Evolutionary conservation across 2,113 vertebrate species (phyloP).

Genomic region (Pachycephala philippinensis): DNA sequence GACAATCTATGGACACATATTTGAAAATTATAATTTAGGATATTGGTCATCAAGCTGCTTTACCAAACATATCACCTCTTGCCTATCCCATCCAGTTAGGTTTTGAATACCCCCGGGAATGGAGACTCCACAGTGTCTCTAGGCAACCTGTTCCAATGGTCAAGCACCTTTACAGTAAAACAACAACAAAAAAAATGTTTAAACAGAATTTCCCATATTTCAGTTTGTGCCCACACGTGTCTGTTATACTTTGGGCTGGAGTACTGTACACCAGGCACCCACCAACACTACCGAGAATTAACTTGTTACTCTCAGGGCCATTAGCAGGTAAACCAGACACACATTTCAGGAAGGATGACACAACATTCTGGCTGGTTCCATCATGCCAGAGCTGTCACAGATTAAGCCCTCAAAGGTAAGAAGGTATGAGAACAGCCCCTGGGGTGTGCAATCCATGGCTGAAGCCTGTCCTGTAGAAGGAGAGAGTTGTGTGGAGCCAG

Average conservation of each 20-base stretch:
- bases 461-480: background rate
- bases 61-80: background rate
- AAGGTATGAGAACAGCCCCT: background rate
- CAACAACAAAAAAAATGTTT: background rate
- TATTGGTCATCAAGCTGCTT: background rate
- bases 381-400: background rate
- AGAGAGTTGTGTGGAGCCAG: background rate
- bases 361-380: background rate
- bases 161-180: background rate
- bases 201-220: background rate
- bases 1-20: background rate
- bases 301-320: background rate
- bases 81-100: background rate
- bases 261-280: background rate
- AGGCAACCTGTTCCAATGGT: background rate
- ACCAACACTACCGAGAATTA: background rate
- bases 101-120: background rate
- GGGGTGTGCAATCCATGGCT: background rate
- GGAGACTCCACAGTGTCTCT: background rate
- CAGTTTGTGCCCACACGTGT: background rate
- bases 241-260: background rate
- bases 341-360: background rate
- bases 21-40: background rate
- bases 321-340: background rate
- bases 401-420: background rate